Evolutionary conservation across 2,113 vertebrate species (phyloP).

Genomic region (Thalassoma bifasciatum): DNA sequence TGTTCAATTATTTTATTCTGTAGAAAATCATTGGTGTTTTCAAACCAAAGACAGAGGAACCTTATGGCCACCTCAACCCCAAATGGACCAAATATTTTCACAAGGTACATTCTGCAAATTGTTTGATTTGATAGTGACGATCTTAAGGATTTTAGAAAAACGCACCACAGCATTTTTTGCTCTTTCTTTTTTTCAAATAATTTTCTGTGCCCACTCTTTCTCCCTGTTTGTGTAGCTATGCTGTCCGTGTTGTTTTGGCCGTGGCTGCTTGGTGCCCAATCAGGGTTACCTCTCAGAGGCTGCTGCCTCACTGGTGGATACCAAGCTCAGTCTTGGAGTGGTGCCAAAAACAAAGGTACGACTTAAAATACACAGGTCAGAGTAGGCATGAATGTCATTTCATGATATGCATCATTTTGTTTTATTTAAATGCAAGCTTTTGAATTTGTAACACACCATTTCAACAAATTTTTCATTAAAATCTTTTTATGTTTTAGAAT

Average conservation of each 20-base stretch:
- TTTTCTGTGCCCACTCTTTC: not conserved
- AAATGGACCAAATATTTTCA: conserved; percentile 99
- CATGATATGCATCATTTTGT: not conserved
- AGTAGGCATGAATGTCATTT: not conserved
- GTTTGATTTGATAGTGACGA: conserved; percentile 75
- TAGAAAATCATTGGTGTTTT: conserved; percentile 96
- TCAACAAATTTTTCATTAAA: no score
- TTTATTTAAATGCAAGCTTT: not conserved
- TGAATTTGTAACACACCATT: not conserved
- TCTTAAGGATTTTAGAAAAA: not conserved
- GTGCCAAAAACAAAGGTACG: conserved; percentile 98
- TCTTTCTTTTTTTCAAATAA: no score
- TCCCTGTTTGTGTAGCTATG: conserved; percentile 75
- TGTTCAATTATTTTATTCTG: not conserved
- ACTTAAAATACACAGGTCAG: not conserved
- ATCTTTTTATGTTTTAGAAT: not conserved
- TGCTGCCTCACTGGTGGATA: conserved; percentile 93
- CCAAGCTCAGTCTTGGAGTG: conserved; percentile 90
- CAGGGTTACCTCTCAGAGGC: conserved; percentile 98
- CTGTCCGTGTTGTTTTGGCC: conserved; percentile 98
- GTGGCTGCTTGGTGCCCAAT: conserved; percentile 96
- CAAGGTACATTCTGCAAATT: conserved; percentile 88
- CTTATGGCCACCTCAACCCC: conserved; percentile 97
- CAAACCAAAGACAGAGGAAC: conserved; percentile 99
- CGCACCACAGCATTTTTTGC: not conserved